Evolutionary conservation across 1,140 invertebrate genomes (phyloP).

Genomic region (Drosophila obscura): DNA sequence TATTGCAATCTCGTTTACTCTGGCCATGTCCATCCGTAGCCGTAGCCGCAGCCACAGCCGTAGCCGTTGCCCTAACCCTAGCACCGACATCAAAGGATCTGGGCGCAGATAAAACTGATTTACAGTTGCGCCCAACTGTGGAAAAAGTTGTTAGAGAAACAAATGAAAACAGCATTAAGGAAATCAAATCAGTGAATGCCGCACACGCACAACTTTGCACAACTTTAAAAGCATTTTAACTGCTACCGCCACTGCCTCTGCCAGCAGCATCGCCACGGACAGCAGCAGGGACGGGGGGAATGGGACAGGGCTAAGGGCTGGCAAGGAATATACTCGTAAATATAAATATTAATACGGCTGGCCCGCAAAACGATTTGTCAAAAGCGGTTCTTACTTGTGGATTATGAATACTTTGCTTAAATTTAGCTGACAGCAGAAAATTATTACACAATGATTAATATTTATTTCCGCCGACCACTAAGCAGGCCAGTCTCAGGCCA

Average conservation of each 20-base stretch:
- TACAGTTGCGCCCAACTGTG: constrained; percentile 36
- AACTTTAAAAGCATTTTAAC: constrained; percentile 55
- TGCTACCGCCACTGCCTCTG: constrained; percentile 9
- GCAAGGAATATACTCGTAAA: constrained; percentile 18
- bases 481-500: constrained; percentile 23
- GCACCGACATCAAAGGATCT: constrained; percentile 39
- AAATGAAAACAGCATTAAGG: constrained; percentile 17
- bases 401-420: constrained; percentile 83
- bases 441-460: constrained; percentile 83
- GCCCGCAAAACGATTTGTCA: constrained; percentile 78
- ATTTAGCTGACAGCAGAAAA: constrained; percentile 83
- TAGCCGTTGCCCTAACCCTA: too few species aligned
- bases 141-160: constrained; percentile 11
- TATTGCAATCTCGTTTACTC: constrained; percentile 69
- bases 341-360: constrained; percentile 56
- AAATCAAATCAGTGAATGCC: constrained; percentile 42
- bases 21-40: neutral
- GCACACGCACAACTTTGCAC: constrained; percentile 14
- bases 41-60: too few species aligned
- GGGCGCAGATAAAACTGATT: constrained; percentile 52
- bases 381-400: constrained; percentile 80
- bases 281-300: constrained; percentile 12
- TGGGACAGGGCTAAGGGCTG: constrained; percentile 25
- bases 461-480: constrained; percentile 73
- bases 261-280: too few species aligned